Percentiles rank a stretch among this genome's conserved stretches.
Conservation (phyloP, 2,113 vertebrate species). For the Protomyctophum bolini region DNA sequence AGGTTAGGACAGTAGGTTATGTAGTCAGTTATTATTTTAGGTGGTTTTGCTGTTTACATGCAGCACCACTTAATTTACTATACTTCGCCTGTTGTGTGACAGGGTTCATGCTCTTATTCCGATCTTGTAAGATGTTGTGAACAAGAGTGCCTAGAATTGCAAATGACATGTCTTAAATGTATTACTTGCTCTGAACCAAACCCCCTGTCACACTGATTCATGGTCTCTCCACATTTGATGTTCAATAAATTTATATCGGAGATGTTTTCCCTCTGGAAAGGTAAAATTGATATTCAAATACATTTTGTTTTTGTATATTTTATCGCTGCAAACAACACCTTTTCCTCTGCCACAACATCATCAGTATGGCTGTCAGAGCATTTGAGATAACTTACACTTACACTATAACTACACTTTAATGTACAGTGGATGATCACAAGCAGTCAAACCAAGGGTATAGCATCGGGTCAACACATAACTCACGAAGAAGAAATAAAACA, state of each 20-base stretch:
- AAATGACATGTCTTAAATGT: no score
- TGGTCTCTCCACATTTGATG: constrained; percentile 7
- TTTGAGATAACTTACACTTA: constrained; percentile 26
- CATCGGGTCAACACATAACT: neutral
- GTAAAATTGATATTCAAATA: constrained; percentile 35
- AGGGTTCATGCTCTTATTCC: no score
- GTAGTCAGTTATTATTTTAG: no score
- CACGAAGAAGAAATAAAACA: constrained; percentile 12
- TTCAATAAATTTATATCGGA: constrained; percentile 15
- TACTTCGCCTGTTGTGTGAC: no score
- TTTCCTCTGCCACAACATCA: constrained; percentile 19
- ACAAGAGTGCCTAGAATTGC: no score
- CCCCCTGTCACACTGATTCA: constrained; percentile 12
- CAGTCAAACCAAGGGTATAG: constrained; percentile 25
- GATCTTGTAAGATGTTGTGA: no score
- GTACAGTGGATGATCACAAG: constrained; percentile 17
- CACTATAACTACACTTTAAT: constrained; percentile 4
- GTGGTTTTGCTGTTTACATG: no score
- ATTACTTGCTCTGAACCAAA: neutral
- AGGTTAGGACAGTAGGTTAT: no score
- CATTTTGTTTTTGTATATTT: neutral
- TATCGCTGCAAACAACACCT: constrained; percentile 24
- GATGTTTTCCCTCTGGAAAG: constrained; percentile 27
- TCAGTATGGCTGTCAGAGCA: constrained; percentile 28
- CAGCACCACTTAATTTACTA: no score